Conservation (phyloP, 2,113 vertebrate species). For the Lepisosteus osseus region DNA sequence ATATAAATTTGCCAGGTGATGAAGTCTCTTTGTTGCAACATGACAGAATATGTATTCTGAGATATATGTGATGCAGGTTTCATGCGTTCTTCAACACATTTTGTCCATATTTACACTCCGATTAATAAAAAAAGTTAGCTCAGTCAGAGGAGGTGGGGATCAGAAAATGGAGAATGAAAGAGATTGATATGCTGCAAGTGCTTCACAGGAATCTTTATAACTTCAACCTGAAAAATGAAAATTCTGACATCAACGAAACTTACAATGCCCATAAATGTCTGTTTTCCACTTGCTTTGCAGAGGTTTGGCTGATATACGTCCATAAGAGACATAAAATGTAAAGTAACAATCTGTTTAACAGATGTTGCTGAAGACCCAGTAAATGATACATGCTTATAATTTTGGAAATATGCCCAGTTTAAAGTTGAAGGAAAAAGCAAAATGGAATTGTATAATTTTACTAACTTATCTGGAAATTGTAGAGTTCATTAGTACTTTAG, state of each 20-base stretch:
- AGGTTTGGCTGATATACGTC: neutral
- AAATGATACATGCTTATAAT: conserved; percentile 26
- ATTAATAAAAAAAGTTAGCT: too few species aligned
- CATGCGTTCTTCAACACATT: too few species aligned
- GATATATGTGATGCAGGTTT: too few species aligned
- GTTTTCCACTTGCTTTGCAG: neutral
- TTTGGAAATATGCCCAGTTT: conserved; percentile 19
- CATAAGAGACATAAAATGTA: neutral
- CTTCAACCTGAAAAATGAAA: neutral
- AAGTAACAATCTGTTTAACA: conserved; percentile 32
- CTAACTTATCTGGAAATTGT: conserved; percentile 37
- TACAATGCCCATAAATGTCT: neutral
- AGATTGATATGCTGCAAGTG: too few species aligned
- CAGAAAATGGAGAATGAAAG: too few species aligned
- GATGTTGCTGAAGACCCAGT: conserved; percentile 31
- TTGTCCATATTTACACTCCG: too few species aligned
- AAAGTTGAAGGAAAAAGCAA: conserved; percentile 17
- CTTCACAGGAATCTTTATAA: too few species aligned
- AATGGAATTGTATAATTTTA: conserved; percentile 25
- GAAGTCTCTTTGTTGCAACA: too few species aligned
- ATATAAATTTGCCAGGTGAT: too few species aligned
- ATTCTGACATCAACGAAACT: neutral
- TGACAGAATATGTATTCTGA: too few species aligned
- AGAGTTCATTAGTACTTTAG: neutral
- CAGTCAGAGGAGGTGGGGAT: too few species aligned